These are phyloP conservation scores for Triplophysa dalaica DNA, from an alignment of 2,113 vertebrate species.

Conservation along the genomic window DNA sequence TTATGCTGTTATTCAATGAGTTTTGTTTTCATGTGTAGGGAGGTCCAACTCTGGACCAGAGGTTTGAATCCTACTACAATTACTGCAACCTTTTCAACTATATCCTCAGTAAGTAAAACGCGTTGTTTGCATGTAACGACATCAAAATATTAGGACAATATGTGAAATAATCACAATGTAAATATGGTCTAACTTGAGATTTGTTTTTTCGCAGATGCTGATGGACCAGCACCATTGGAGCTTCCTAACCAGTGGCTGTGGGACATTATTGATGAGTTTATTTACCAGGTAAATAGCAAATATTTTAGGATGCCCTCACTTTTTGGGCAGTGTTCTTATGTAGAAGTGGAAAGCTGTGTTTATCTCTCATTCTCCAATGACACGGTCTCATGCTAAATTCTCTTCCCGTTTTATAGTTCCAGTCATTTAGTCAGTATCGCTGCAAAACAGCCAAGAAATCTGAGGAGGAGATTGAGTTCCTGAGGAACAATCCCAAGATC, in stretches of 20 bases:
- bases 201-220: conserved; percentile 81
- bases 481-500: conserved; percentile 97
- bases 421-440: conserved; percentile 98
- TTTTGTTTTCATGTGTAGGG: conserved; percentile 74
- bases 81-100: conserved; percentile 99
- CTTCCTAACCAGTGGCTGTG: conserved; percentile 99
- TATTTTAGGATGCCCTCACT: not conserved
- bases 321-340: not conserved
- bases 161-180: too few relatives aligned
- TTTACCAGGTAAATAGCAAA: conserved; percentile 84
- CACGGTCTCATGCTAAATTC: not conserved
- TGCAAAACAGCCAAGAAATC: conserved; percentile 97
- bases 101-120: conserved; percentile 88
- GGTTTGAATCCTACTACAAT: conserved; percentile 98
- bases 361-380: too few relatives aligned
- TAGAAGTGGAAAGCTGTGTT: too few relatives aligned
- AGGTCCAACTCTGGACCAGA: conserved; percentile 93
- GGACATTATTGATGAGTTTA: conserved; percentile 99
- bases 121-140: not conserved
- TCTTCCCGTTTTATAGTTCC: conserved; percentile 77
- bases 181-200: not conserved
- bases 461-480: conserved; percentile 95
- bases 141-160: too few relatives aligned
- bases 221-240: conserved; percentile 94
- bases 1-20: not conserved